These are phyloP conservation scores for Pithys albifrons DNA, from an alignment of 2,113 vertebrate genomes.

Conservation along the genomic window DNA sequence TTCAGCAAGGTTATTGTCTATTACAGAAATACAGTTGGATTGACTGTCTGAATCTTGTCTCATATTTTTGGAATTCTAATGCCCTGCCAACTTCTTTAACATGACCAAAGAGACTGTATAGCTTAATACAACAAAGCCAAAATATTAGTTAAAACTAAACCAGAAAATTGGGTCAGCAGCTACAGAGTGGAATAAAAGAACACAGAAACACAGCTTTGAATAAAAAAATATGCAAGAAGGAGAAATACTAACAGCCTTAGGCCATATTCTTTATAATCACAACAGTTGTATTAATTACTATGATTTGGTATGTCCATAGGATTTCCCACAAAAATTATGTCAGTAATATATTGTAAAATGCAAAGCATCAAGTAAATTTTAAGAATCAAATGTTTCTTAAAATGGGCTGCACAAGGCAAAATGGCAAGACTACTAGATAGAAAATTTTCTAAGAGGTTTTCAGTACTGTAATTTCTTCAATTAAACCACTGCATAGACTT, in stretches of 20 bases:
- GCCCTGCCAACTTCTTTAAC: neutral
- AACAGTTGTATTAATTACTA: neutral
- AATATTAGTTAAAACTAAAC: neutral
- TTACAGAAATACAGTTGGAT: neutral
- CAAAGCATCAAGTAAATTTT: neutral
- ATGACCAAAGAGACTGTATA: neutral
- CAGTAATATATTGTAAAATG: neutral
- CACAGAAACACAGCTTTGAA: neutral
- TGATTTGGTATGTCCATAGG: neutral
- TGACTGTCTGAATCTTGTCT: neutral
- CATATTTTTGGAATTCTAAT: constrained; percentile 21
- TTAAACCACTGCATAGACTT: neutral
- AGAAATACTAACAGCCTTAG: neutral
- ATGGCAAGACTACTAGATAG: neutral
- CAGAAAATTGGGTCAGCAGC: neutral
- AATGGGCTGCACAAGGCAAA: neutral
- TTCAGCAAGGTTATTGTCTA: neutral
- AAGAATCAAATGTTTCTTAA: neutral
- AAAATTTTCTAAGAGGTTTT: neutral
- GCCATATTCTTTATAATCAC: neutral
- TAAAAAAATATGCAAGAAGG: neutral
- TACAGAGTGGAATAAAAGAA: neutral
- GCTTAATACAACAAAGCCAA: neutral
- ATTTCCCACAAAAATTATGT: neutral
- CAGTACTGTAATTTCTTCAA: neutral